A percentile compares a stretch with the other conserved stretches of the same genome.
phyloP scores from a whole-genome alignment of 2,797 vertebrate genomes.

The Helicolenus hilgendorfi region DNA sequence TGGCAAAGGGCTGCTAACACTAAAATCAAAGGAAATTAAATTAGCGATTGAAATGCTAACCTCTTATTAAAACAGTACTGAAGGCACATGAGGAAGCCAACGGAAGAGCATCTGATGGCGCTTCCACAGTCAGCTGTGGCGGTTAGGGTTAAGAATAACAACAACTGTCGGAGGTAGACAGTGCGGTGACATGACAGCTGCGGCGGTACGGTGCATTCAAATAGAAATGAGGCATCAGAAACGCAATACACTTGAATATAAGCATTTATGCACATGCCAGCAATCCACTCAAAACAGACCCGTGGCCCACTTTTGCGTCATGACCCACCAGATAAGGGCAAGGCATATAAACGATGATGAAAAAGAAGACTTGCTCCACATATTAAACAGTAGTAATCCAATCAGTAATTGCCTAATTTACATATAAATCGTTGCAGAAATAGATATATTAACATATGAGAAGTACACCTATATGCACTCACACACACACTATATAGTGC shows the following conservation, averaged over 20 bases:
- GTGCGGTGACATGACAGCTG: background rate
- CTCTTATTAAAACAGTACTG: background rate
- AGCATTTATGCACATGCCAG: background rate
- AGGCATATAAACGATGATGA: background rate
- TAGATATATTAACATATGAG: conserved; percentile 71
- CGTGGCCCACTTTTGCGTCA: conserved; percentile 40
- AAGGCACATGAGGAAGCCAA: no score
- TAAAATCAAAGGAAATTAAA: background rate
- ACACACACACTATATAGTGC: conserved; percentile 46
- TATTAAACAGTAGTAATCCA: conserved; percentile 54
- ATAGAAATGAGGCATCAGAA: background rate
- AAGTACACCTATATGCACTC: conserved; percentile 35
- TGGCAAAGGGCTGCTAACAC: background rate
- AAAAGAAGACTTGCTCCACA: conserved; percentile 14
- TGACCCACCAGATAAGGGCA: conserved; percentile 4
- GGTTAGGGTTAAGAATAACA: no score
- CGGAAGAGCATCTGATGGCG: no score
- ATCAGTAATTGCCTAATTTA: conserved; percentile 66
- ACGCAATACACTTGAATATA: background rate
- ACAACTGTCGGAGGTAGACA: background rate
- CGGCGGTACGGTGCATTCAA: background rate
- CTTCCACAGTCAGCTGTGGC: no score
- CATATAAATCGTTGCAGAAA: conserved; percentile 60
- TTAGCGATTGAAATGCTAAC: background rate
- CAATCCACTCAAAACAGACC: conserved; percentile 10